Base-by-base conservation (phyloP, 2,888 invertebrate species). In the Cryptus armator region DNA sequence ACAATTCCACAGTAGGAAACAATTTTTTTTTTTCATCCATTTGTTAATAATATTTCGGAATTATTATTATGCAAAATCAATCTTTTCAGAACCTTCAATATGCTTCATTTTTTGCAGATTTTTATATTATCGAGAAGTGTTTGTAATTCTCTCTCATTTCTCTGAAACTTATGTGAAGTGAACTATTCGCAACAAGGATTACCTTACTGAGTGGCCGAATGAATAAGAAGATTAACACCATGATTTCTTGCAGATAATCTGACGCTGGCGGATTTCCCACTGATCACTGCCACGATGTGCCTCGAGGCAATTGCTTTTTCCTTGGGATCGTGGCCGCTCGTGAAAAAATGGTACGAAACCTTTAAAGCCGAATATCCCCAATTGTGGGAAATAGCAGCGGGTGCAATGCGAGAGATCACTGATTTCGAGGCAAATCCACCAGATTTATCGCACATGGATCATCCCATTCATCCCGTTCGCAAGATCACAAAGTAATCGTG, bases 251-350 rank as follows among this genome's bases (percentile, higher is more conserved):
- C 87, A 95, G 95, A 97, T 89, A 93, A 95, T 86, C 90, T 97
- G 71, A 97, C 97, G 6, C 97, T 97, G 87, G 97, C 97, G 0
- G 97, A 97, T 94, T 96, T 97, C 89, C 96, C 96, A 48, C 94
- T 97, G 14, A 93, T 97, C 67, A 95, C 97, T 75, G 95, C 97
- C 0, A 97, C 96, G 0, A 95, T 97, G 94, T 96, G 96, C 72
- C 93, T 97, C 67, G 97, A 97, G 93, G 96, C 96, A 0, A 96
- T 97, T 79, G 94, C 94, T 72, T 96, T 96, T 87, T 96, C 96
- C 90, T 94, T 97, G 77, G 94, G 95, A 2, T 91, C 94, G 12
- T 97, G 96, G 93, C 94, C 95, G 10, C 92, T 94, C 86, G 95
- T 96, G 81, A 84, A 90, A 37, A 95, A 95, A 90, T 97, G 97